These are phyloP conservation scores for Volucella inflata DNA, from an alignment of 2,888 invertebrate species.

Conservation along the genomic window DNA sequence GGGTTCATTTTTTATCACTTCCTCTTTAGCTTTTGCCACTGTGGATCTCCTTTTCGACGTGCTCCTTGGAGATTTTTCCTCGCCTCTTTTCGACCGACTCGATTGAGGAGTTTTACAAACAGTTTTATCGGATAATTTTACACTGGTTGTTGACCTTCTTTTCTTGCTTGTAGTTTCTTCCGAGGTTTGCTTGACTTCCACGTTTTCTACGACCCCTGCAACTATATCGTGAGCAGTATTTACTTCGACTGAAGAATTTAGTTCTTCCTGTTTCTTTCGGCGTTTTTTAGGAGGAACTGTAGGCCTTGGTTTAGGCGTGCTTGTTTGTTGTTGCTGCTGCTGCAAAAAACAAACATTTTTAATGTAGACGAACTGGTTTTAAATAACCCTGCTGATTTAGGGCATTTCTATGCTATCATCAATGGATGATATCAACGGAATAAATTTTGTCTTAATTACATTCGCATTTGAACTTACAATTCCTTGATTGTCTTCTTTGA, in stretches of 20 bases:
- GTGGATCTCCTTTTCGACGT: neutral
- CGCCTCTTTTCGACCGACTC: too few relatives aligned
- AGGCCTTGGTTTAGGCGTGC: neutral
- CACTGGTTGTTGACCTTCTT: neutral
- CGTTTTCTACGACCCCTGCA: too few relatives aligned
- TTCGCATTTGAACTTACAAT: neutral
- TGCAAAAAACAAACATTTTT: neutral
- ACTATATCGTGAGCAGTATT: neutral
- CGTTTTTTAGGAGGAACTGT: conserved; percentile 48
- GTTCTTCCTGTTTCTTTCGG: neutral
- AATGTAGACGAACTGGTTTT: too few relatives aligned
- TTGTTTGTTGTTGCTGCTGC: neutral
- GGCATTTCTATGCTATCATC: too few relatives aligned
- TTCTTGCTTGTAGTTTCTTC: neutral
- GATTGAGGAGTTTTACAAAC: too few relatives aligned
- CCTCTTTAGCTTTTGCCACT: neutral
- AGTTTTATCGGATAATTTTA: too few relatives aligned
- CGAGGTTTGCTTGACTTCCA: too few relatives aligned
- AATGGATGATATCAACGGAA: too few relatives aligned
- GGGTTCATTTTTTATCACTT: neutral
- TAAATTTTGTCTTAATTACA: too few relatives aligned
- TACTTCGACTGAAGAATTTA: neutral
- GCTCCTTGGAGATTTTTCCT: neutral
- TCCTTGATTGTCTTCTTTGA: too few relatives aligned
- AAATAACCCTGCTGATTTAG: too few relatives aligned